phyloP scores from a whole-genome alignment of 37 sponge, comb jelly and placozoan species.

The Halichondria panicea region DNA sequence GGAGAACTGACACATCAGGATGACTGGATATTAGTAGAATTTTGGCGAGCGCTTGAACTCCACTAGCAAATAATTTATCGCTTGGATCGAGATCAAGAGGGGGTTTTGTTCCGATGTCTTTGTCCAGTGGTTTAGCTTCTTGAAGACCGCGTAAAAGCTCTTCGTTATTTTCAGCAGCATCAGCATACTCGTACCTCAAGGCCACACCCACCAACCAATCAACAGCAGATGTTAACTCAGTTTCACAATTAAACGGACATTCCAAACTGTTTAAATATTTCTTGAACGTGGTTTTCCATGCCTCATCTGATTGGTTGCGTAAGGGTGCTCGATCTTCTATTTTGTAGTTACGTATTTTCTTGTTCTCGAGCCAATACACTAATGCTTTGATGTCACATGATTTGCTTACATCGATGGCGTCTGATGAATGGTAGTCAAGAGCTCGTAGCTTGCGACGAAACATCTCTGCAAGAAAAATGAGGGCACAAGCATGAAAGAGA shows the following conservation, averaged over 20 bases:
- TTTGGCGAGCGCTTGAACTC: constrained; percentile 53
- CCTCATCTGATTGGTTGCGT: constrained; percentile 30
- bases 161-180: constrained; percentile 17
- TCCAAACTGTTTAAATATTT: constrained; percentile 80
- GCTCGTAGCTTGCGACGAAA: constrained; percentile 69
- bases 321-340: constrained; percentile 71
- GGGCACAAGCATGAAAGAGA: too few relatives aligned
- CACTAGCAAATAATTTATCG: constrained; percentile 43
- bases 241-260: constrained; percentile 69
- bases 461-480: constrained; percentile 9
- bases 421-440: constrained; percentile 69
- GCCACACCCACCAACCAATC: constrained; percentile 93
- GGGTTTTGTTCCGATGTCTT: constrained; percentile 21
- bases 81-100: constrained; percentile 62
- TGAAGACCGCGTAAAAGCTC: constrained; percentile 40
- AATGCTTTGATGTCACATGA: constrained; percentile 69
- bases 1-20: constrained; percentile 60
- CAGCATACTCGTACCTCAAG: constrained; percentile 80
- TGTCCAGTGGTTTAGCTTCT: neutral
- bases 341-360: constrained; percentile 88
- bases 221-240: constrained; percentile 27
- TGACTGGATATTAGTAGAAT: constrained; percentile 64
- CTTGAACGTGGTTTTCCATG: constrained; percentile 62
- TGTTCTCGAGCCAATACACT: constrained; percentile 93
- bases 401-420: constrained; percentile 33